Evolutionary conservation across 2,113 vertebrate species (phyloP).

Genomic region (Alligator mississippiensis): DNA sequence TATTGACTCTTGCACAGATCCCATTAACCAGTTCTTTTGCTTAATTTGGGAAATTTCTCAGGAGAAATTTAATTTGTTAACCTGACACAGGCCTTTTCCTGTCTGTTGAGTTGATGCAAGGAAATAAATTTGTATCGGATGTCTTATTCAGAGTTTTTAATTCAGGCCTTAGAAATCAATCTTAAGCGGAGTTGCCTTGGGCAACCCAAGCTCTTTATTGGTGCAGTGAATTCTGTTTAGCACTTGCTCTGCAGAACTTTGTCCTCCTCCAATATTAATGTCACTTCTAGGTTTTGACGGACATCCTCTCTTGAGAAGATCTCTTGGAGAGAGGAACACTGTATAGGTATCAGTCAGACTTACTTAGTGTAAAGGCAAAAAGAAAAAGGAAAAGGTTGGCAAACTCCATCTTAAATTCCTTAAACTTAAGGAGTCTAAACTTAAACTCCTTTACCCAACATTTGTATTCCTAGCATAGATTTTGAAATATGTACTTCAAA

Average conservation of each 20-base stretch:
- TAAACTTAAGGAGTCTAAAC: background rate
- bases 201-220: background rate
- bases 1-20: conserved; percentile 28
- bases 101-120: background rate
- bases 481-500: background rate
- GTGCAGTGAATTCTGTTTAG: background rate
- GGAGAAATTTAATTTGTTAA: conserved; percentile 51
- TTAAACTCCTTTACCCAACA: background rate
- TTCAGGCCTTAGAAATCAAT: background rate
- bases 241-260: background rate
- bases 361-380: background rate
- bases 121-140: background rate
- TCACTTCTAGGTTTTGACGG: background rate
- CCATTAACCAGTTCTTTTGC: background rate
- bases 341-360: background rate
- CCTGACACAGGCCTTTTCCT: background rate
- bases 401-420: background rate
- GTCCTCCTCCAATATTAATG: background rate
- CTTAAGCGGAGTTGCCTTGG: background rate
- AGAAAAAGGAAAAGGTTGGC: background rate
- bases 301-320: background rate
- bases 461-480: background rate
- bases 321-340: background rate
- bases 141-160: background rate
- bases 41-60: conserved; percentile 28